Evolutionary conservation across 2,113 vertebrate genomes (phyloP).

Genomic region (Procavia capensis): DNA sequence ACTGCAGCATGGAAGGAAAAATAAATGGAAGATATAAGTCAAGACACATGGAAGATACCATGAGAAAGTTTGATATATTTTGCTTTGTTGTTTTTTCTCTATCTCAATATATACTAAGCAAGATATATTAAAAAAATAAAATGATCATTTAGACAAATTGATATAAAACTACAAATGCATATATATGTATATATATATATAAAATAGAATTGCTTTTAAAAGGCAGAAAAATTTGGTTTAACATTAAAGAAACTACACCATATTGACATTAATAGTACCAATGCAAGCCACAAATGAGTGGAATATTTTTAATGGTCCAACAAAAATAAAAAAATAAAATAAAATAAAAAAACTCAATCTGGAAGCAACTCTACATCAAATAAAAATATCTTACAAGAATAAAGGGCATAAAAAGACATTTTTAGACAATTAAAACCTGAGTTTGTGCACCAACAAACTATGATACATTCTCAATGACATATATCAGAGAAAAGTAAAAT

Average conservation of each 20-base stretch:
- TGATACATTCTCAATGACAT: conserved; percentile 4
- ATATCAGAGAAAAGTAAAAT: neutral
- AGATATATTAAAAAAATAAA: conserved; percentile 8
- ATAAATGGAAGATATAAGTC: neutral
- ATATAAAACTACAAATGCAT: neutral
- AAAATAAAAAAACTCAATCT: neutral
- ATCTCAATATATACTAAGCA: conserved; percentile 1
- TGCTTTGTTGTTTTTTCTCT: neutral
- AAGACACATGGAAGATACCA: neutral
- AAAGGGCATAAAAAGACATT: neutral
- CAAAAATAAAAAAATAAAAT: neutral
- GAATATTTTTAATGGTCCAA: neutral
- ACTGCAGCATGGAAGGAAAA: neutral
- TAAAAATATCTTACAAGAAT: conserved; percentile 27
- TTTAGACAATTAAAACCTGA: neutral
- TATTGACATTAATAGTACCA: neutral
- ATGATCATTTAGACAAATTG: neutral
- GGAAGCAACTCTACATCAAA: neutral
- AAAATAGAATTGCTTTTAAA: neutral
- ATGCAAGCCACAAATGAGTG: neutral
- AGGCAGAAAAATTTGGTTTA: neutral
- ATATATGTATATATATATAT: too few relatives aligned
- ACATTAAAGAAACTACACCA: neutral
- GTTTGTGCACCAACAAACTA: neutral
- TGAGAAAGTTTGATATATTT: conserved; percentile 25